Evolutionary conservation across 2,888 invertebrate genomes (phyloP).

Genomic region (Adelphocoris suturalis): DNA sequence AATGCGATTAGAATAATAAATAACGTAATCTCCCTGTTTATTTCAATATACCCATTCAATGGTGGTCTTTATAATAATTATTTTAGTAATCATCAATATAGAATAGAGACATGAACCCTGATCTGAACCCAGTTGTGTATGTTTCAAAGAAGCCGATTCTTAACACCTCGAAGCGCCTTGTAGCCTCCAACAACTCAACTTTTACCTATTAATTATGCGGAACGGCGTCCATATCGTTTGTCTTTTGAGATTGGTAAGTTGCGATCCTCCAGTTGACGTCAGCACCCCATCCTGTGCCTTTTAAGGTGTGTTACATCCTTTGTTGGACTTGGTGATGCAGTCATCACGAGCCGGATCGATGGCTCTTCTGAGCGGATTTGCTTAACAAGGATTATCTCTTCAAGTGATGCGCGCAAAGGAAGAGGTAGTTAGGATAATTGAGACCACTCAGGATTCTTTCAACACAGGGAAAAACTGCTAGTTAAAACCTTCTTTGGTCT

Average conservation of each 20-base stretch:
- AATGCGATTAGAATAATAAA: no score
- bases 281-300: neutral
- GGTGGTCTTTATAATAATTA: no score
- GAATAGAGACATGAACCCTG: no score
- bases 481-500: no score
- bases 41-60: no score
- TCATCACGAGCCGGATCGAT: slow-evolving; percentile 24
- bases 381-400: neutral
- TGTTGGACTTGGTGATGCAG: neutral
- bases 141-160: no score
- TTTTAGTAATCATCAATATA: no score
- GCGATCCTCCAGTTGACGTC: neutral
- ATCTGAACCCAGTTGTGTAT: no score
- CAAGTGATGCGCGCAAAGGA: neutral
- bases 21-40: no score
- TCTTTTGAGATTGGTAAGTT: slow-evolving; percentile 5
- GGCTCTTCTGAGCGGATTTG: neutral
- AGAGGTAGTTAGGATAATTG: neutral
- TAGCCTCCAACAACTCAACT: neutral
- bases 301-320: slow-evolving; percentile 40
- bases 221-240: slow-evolving; percentile 26
- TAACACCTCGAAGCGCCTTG: no score
- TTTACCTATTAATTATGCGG: slow-evolving; percentile 5
- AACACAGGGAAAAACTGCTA: neutral
- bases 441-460: neutral